Conservation (phyloP, 2,888 invertebrate genomes). For the Lasioglossum zephyrum region DNA sequence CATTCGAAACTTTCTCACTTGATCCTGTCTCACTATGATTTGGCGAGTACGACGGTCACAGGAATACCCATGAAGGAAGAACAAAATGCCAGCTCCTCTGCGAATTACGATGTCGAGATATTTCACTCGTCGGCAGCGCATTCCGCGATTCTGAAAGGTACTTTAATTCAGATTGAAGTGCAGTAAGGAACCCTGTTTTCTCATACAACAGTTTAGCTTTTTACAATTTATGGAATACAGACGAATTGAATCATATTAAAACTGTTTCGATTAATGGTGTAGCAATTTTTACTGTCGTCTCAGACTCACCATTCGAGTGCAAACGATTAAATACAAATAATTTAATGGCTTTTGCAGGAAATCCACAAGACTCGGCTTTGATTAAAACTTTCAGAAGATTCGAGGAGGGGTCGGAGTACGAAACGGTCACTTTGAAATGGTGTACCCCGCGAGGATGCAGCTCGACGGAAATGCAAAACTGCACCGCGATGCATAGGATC, state of each 20-base stretch:
- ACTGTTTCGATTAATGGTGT: too few relatives aligned
- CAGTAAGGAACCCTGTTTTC: neutral
- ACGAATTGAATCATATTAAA: too few relatives aligned
- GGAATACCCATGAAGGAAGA: slow-evolving; percentile 99
- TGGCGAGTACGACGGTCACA: slow-evolving; percentile 98
- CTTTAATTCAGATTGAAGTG: neutral
- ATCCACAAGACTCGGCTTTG: slow-evolving; percentile 87
- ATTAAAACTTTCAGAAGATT: slow-evolving; percentile 87
- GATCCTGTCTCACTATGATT: slow-evolving; percentile 93
- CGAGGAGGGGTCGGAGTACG: slow-evolving; percentile 90
- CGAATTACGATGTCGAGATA: slow-evolving; percentile 99
- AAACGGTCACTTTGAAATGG: slow-evolving; percentile 97
- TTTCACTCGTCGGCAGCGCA: slow-evolving; percentile 96
- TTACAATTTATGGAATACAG: too few relatives aligned
- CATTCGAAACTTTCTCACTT: slow-evolving; percentile 91
- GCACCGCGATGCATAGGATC: slow-evolving; percentile 94
- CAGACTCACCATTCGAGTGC: too few relatives aligned
- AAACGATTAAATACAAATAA: neutral
- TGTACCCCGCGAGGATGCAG: slow-evolving; percentile 97
- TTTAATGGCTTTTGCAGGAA: slow-evolving; percentile 76
- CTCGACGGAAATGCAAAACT: slow-evolving; percentile 92
- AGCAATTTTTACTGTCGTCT: too few relatives aligned
- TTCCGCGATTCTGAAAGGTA: slow-evolving; percentile 89
- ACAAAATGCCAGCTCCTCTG: slow-evolving; percentile 98
- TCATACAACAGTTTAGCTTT: too few relatives aligned